Percentiles rank a stretch among this genome's conserved stretches.
These are phyloP conservation scores for Eulithis prunata DNA, from an alignment of 2,888 invertebrate genomes.

Conservation along the genomic window DNA sequence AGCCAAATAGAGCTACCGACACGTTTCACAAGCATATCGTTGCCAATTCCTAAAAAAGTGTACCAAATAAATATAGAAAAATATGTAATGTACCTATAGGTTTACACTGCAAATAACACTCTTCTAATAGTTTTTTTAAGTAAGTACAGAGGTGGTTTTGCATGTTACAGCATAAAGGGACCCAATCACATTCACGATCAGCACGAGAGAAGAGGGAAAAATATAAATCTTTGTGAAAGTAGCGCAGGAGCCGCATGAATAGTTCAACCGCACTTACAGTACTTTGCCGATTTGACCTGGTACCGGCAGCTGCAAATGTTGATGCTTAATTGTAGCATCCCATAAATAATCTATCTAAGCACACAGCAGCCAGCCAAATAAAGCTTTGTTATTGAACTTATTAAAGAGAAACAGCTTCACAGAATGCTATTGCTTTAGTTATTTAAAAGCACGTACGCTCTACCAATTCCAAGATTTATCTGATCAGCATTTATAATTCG, in stretches of 20 bases:
- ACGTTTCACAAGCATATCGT: too few species aligned
- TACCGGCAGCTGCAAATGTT: background rate
- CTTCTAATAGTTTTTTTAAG: too few species aligned
- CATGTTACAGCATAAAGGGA: background rate
- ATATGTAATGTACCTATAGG: too few species aligned
- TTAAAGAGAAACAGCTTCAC: background rate
- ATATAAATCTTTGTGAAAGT: conserved; percentile 14
- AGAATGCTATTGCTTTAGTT: background rate
- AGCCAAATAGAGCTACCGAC: too few species aligned
- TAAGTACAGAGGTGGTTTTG: background rate
- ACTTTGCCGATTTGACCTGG: background rate
- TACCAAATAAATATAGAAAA: too few species aligned
- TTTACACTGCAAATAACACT: too few species aligned
- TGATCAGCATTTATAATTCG: background rate
- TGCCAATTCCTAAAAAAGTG: too few species aligned
- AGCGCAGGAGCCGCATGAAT: conserved; percentile 15
- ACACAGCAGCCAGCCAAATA: background rate
- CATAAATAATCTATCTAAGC: background rate
- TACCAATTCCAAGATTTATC: background rate
- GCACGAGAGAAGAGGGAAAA: background rate
- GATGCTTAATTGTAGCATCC: background rate
- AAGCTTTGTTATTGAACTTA: background rate
- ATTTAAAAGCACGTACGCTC: conserved; percentile 1
- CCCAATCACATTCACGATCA: conserved; percentile 2
- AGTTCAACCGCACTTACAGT: conserved; percentile 5